Evolutionary conservation across 37 sponge, comb jelly and placozoan species (phyloP), one percentile per base, ranked within the genome.

Genomic region (Beroe ovata): DNA sequence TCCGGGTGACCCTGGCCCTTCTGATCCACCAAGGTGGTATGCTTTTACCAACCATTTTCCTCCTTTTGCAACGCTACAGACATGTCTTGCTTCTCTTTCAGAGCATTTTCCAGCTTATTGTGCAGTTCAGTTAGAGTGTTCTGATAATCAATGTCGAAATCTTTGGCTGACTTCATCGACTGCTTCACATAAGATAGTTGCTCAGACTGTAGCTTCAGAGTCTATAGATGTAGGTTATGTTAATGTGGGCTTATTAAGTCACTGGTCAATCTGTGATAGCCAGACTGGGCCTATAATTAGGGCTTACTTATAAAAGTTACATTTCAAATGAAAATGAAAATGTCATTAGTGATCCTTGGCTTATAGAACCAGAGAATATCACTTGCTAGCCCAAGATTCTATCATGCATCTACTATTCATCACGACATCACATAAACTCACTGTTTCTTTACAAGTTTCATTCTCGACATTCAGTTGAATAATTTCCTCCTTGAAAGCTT

Each of bases 401-500:
- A n/a, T n/a, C n/a, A n/a, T n/a, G n/a, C n/a, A n/a, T n/a, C n/a
- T n/a, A n/a, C n/a, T n/a, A n/a, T n/a, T n/a, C n/a, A n/a, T n/a
- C n/a, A n/a, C n/a, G n/a, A n/a, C n/a, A n/a, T n/a, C n/a, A n/a
- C n/a, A n/a, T n/a, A 69, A 25, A 42, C 84, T 40, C 18, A 77
- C 84, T 23, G 26, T 77, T 29, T 77, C 84, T 42, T 77, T 77
- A 39, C 84, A 36, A 19, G 16, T 4, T 77, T 77, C 84, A 23
- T 77, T 77, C 25, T 77, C 84, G 20, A 77, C 84, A 20, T 41
- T 77, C 3, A 77, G 54, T 41, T 77, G 84, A 2, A 77, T 36
- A 77, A 77, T 77, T 77, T 77, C 84, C 4, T 77, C 84, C 41
- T 36, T 39, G 38, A 77, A 77, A 21, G 84, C 84, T 36, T 77